Evolutionary conservation across 2,113 vertebrate genomes (phyloP).

Genomic region (Hemichromis elongatus): DNA sequence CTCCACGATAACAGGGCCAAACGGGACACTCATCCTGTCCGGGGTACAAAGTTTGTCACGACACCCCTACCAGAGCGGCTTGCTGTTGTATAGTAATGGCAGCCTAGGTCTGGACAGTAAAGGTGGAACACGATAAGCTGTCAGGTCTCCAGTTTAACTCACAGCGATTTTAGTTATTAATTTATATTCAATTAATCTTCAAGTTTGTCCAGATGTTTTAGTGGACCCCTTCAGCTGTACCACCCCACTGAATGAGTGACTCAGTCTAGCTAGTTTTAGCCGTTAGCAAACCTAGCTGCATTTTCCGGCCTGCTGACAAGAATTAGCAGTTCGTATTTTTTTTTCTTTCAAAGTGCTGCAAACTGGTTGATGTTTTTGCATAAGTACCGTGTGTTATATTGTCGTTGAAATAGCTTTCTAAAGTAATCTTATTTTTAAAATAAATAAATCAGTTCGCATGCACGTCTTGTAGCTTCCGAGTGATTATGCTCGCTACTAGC

Average conservation of each 20-base stretch:
- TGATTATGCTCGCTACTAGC: neutral
- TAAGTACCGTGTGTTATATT: neutral
- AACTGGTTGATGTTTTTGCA: neutral
- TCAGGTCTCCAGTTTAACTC: neutral
- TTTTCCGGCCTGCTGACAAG: neutral
- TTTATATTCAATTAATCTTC: neutral
- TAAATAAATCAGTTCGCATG: neutral
- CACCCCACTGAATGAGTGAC: neutral
- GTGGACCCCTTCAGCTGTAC: neutral
- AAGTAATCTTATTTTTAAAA: neutral
- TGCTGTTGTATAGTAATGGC: neutral
- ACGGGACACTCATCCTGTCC: neutral
- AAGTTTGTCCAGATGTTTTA: neutral
- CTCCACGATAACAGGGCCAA: neutral
- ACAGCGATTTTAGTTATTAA: neutral
- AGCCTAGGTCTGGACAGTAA: neutral
- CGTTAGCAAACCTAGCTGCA: conserved; percentile 5
- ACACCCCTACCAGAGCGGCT: neutral
- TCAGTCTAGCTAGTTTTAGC: neutral
- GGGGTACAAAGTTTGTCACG: neutral
- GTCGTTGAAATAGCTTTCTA: neutral
- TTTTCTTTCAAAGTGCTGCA: neutral
- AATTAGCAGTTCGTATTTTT: neutral
- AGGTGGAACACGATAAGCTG: neutral
- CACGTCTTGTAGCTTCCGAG: neutral